These are phyloP conservation scores for Chlorops oryzae DNA, from an alignment of 1,140 invertebrate genomes.

Conservation along the genomic window DNA sequence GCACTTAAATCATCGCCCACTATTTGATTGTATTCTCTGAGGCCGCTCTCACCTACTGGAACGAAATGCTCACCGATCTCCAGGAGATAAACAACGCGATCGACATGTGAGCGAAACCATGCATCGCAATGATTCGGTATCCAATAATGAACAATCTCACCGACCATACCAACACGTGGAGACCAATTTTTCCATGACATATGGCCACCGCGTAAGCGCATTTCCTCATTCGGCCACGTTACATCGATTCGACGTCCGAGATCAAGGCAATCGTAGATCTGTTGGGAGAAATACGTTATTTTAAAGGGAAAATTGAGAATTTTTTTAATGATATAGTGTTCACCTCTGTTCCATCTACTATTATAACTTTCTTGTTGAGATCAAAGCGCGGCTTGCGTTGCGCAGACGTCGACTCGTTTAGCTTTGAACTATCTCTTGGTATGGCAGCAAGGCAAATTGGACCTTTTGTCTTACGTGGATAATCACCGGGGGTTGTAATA, in stretches of 20 bases:
- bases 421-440: constrained; percentile 19
- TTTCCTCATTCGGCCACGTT: constrained; percentile 83
- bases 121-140: constrained; percentile 82
- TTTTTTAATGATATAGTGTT: constrained; percentile 2
- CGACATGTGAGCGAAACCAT: constrained; percentile 77
- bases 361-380: constrained; percentile 54
- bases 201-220: constrained; percentile 76
- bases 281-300: not conserved
- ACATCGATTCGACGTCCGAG: constrained; percentile 82
- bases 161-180: constrained; percentile 85
- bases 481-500: constrained; percentile 41
- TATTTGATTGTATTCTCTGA: constrained; percentile 57
- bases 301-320: not conserved
- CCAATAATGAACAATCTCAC: constrained; percentile 86
- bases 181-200: constrained; percentile 85
- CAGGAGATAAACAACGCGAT: constrained; percentile 84
- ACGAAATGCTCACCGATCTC: constrained; percentile 89
- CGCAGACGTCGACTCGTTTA: not conserved
- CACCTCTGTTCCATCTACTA: constrained; percentile 54
- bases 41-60: constrained; percentile 83
- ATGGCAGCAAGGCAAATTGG: constrained; percentile 36
- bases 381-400: constrained; percentile 48
- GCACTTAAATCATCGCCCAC: constrained; percentile 26
- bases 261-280: constrained; percentile 85
- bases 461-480: constrained; percentile 42